These are phyloP conservation scores for Euplexia lucipara DNA, from an alignment of 2,888 invertebrate species.

Conservation along the genomic window DNA sequence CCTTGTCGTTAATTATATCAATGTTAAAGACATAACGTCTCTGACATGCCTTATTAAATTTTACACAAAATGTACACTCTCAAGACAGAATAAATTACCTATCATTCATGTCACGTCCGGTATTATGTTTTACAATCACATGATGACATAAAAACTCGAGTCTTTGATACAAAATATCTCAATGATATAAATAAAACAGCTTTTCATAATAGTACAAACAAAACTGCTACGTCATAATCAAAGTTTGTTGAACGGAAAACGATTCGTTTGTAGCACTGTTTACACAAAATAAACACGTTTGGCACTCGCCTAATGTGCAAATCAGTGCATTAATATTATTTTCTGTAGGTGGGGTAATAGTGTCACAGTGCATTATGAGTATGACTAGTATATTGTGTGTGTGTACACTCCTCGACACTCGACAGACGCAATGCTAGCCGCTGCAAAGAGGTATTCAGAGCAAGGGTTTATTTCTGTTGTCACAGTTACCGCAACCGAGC, in stretches of 20 bases:
- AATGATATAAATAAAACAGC: conserved; percentile 25
- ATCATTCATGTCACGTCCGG: conserved; percentile 74
- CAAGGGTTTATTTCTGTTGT: conserved; percentile 88
- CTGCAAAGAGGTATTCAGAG: conserved; percentile 84
- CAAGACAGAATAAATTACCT: conserved; percentile 65
- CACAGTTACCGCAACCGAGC: conserved; percentile 81
- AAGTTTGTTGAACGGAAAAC: conserved; percentile 45
- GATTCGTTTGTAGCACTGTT: conserved; percentile 39
- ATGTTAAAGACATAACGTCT: conserved; percentile 20
- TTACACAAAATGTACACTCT: conserved; percentile 54
- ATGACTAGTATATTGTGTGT: conserved; percentile 20
- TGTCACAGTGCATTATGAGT: conserved; percentile 4
- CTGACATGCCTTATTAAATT: conserved; percentile 45
- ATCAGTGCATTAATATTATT: conserved; percentile 28
- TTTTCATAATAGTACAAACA: conserved; percentile 8
- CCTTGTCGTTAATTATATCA: conserved; percentile 11
- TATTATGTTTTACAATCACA: conserved; percentile 64
- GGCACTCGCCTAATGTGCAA: conserved; percentile 25
- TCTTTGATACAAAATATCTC: conserved; percentile 19
- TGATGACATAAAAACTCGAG: conserved; percentile 63
- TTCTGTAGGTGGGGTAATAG: conserved; percentile 7
- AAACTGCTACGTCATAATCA: conserved; percentile 27
- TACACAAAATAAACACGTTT: conserved; percentile 50
- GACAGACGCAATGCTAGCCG: conserved; percentile 73
- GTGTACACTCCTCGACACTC: conserved; percentile 65